These are phyloP conservation scores for Apostichopus japonicus DNA, from an alignment of 35 echinoderm and acorn worm species.

Conservation along the genomic window DNA sequence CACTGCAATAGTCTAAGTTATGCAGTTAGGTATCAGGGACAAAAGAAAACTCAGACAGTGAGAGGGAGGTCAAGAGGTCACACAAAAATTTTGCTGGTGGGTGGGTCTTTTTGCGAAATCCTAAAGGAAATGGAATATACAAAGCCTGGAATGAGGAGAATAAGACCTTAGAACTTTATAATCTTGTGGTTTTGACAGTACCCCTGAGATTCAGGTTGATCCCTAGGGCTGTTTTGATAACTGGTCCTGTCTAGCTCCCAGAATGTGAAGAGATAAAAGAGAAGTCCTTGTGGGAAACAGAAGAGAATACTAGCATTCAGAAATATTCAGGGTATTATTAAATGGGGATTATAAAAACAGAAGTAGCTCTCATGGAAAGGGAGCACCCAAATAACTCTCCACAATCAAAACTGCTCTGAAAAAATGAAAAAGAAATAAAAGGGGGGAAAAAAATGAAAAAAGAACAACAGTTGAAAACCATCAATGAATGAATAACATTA, in stretches of 20 bases:
- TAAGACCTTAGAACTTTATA: slow-evolving; percentile 6
- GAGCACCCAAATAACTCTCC: background rate
- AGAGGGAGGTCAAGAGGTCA: background rate
- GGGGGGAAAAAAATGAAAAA: no score
- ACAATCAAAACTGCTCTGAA: background rate
- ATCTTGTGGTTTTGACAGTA: slow-evolving; percentile 42
- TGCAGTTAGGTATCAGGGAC: no score
- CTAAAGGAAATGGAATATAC: background rate
- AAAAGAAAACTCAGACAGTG: background rate
- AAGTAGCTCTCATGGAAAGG: background rate
- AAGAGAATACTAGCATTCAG: background rate
- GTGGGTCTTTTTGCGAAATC: background rate
- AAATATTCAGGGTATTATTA: slow-evolving; percentile 4
- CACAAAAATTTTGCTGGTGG: background rate
- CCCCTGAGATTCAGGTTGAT: background rate
- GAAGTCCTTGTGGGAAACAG: slow-evolving; percentile 21
- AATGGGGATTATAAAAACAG: background rate
- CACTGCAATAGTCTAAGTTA: no score
- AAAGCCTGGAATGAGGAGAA: background rate
- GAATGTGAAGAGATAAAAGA: slow-evolving; percentile 31
- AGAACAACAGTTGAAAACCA: no score
- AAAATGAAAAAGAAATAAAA: no score
- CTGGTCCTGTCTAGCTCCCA: background rate
- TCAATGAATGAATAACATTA: no score
- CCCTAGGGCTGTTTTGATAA: slow-evolving; percentile 48